These are phyloP conservation scores for Scopus umbretta DNA, from an alignment of 2,113 vertebrate genomes.

Conservation along the genomic window DNA sequence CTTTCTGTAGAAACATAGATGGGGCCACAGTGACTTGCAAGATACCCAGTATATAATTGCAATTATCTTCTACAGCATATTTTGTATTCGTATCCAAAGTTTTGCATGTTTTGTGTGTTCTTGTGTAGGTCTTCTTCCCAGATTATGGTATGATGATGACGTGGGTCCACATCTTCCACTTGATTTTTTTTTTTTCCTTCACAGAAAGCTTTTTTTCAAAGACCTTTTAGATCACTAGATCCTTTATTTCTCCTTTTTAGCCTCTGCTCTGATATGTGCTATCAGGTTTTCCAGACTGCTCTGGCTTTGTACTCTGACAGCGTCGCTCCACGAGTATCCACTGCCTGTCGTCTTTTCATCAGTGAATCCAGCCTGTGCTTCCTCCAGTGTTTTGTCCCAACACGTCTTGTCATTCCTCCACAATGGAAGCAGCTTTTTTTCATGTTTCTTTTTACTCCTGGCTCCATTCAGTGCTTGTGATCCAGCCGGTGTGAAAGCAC, in stretches of 20 bases:
- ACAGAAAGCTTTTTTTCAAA: not conserved
- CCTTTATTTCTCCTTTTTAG: not conserved
- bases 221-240: not conserved
- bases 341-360: not conserved
- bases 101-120: not conserved
- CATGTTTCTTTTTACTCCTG: not conserved
- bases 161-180: not conserved
- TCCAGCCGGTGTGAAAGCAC: not conserved
- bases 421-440: not conserved
- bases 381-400: not conserved
- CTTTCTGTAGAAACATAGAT: not conserved
- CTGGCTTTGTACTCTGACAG: not conserved
- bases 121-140: not conserved
- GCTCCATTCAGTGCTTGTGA: not conserved
- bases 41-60: not conserved
- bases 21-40: not conserved
- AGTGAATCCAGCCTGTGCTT: not conserved
- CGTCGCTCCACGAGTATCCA: fast-evolving
- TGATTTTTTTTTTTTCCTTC: not conserved
- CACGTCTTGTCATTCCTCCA: not conserved
- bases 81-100: not conserved
- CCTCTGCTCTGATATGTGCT: not conserved
- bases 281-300: not conserved
- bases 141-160: fast-evolving
- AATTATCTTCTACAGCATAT: not conserved